Evolutionary conservation across 2,888 invertebrate genomes (phyloP), one percentile per base, ranked within the genome.

Genomic region (Pristionchus exspectatus): DNA sequence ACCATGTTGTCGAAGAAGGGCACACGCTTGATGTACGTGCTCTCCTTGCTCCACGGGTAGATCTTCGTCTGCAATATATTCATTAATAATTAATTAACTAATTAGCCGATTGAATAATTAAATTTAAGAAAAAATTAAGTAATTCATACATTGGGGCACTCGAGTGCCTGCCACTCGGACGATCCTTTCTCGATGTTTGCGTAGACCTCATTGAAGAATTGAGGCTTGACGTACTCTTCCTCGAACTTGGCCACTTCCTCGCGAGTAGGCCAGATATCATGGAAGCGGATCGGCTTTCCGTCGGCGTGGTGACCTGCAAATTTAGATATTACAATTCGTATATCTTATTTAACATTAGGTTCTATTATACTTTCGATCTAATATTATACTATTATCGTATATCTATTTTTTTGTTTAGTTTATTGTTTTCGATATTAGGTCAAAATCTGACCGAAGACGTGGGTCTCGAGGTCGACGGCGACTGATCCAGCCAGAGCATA

Each of bases 401-500:
- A n/a, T n/a, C n/a, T n/a, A n/a, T n/a, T n/a, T n/a, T n/a, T n/a
- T n/a, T n/a, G n/a, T n/a, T n/a, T n/a, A n/a, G n/a, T n/a, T n/a
- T n/a, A n/a, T n/a, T n/a, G n/a, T n/a, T n/a, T n/a, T n/a, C n/a
- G n/a, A n/a, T n/a, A n/a, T n/a, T 24, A 54, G 4, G 18, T 10
- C 24, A 33, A 18, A 56, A 33, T 30, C 69, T 91, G 18, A 85
- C 97, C 97, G 10, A 97, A 95, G 0, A 98, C 98, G 94, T 98
- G 97, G 0, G 96, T 97, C 95, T 98, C 97, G 95, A 99, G 98
- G 96, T 99, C 98, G 90, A 99, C 98, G 94, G 97, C 97, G 0
- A 99, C 97, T 0, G 97, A 97, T 10, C 98, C 99, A 56, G 98
- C 98, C 72, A 99, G 96, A 0, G 99, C 98, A 95, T 99, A 99